Conservation (phyloP, 2,888 invertebrate species). For the Anoncus sp. region DNA sequence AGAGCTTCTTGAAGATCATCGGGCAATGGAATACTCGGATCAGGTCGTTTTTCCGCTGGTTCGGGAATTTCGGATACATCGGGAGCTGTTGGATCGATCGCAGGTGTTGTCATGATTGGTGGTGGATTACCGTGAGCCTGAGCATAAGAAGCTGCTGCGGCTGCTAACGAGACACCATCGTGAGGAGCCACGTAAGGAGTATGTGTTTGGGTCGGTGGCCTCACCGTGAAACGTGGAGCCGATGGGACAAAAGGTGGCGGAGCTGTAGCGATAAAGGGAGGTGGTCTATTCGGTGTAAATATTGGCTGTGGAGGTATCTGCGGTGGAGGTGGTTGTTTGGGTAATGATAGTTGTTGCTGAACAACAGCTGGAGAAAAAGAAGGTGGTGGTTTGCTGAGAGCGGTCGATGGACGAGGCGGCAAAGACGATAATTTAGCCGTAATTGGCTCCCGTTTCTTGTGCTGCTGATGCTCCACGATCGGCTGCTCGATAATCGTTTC, state of each 20-base stretch:
- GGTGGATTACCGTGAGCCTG: slow-evolving; percentile 76
- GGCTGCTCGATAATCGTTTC: slow-evolving; percentile 79
- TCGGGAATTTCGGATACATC: slow-evolving; percentile 78
- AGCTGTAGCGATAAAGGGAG: slow-evolving; percentile 74
- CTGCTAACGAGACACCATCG: slow-evolving; percentile 65
- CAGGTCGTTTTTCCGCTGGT: slow-evolving; percentile 81
- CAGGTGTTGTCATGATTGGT: slow-evolving; percentile 77
- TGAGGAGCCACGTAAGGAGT: slow-evolving; percentile 69
- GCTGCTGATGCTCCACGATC: slow-evolving; percentile 66
- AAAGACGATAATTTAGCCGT: slow-evolving; percentile 52
- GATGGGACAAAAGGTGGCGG: slow-evolving; percentile 73
- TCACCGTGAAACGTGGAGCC: slow-evolving; percentile 64
- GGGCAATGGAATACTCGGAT: slow-evolving; percentile 84
- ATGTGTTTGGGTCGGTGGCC: slow-evolving; percentile 66
- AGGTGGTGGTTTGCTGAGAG: slow-evolving; percentile 71
- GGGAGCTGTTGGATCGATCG: slow-evolving; percentile 57
- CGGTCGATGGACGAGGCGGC: slow-evolving; percentile 66
- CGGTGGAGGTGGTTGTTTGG: slow-evolving; percentile 11
- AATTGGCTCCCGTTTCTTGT: slow-evolving; percentile 58
- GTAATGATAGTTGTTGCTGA: slow-evolving; percentile 11
- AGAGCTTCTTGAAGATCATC: slow-evolving; percentile 88
- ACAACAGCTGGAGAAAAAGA: slow-evolving; percentile 65
- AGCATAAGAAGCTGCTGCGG: slow-evolving; percentile 66
- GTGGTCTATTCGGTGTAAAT: slow-evolving; percentile 75
- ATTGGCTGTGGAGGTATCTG: slow-evolving; percentile 33